phyloP scores from a whole-genome alignment of 2,113 vertebrate species.

The Anseranas semipalmata region DNA sequence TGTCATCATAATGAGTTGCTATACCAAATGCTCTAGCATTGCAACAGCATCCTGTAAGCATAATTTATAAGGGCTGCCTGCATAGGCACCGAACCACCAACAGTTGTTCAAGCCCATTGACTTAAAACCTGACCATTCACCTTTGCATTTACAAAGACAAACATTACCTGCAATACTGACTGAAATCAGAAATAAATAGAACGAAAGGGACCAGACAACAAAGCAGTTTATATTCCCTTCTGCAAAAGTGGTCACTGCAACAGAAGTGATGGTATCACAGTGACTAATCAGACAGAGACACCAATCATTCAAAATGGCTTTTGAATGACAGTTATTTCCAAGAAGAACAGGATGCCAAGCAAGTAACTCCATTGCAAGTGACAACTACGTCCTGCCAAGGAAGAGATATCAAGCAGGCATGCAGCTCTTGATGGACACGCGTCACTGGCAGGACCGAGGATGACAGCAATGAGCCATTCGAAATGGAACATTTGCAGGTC shows the following conservation, averaged over 20 bases:
- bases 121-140: not conserved
- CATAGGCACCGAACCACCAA: not conserved
- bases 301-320: not conserved
- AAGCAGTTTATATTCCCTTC: not conserved
- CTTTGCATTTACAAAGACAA: not conserved
- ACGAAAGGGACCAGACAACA: not conserved
- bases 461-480: not conserved
- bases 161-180: not conserved
- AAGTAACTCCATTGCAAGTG: not conserved
- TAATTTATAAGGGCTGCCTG: not conserved
- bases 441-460: not conserved
- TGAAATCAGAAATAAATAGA: not conserved
- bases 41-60: not conserved
- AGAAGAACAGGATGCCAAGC: not conserved
- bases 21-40: not conserved
- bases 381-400: not conserved
- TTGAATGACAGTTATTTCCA: not conserved
- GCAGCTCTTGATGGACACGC: constrained; percentile 12
- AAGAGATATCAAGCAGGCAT: not conserved
- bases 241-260: not conserved
- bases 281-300: not conserved
- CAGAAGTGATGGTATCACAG: not conserved
- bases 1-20: not conserved
- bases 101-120: not conserved
- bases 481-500: not conserved